Base-by-base conservation (phyloP, 2,888 invertebrate species). In the Harpagoxenus sublaevis region DNA sequence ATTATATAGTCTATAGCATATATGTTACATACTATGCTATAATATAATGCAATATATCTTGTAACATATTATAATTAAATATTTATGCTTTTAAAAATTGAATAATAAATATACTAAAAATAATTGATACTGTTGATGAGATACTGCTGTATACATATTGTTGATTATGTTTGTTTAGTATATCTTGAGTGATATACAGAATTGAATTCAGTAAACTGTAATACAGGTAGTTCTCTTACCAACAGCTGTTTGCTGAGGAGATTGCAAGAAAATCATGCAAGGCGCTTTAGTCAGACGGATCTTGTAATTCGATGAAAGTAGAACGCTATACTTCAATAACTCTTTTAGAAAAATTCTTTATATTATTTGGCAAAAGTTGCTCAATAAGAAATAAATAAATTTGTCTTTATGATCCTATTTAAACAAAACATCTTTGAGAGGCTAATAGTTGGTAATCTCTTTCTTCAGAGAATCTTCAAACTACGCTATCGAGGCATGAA, bases 241-340 rank as follows among this genome's bases (percentile, higher is more conserved):
- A 71, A 71, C 73, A 28, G 73, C 12, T 60, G 79, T 60, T 35
- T 60, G 28, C 60, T 71, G n/a, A 71, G 12, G 1, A 81, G 60
- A 60, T 60, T 81, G 12, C 12, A 60, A 18, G 23, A 51, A 71
- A 71, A 18, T 55, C 23, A n/a, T n/a, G 42, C 55, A 31, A 68
- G 55, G 78, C 78, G 78, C 78, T 78, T 55, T 15, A 31, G 23
- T 45, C 73, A 71, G 60, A 10, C 35, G 4, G 3, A 48, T 10
- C 6, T n/a, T 12, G n/a, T 35, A 28, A 60, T 35, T 60, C 0
- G 18, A 71, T 60, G 51, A 10, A 70, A 70, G 23, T 23, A 28
- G 1, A 55, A 28, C 15, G 39, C 18, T 60, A 28, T 39, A 51
- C 28, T 73, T 39, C 8, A 62, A 71, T 35, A 68, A 12, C 12